These are phyloP conservation scores for Equus przewalskii DNA, from an alignment of 2,113 vertebrate genomes.

Conservation along the genomic window DNA sequence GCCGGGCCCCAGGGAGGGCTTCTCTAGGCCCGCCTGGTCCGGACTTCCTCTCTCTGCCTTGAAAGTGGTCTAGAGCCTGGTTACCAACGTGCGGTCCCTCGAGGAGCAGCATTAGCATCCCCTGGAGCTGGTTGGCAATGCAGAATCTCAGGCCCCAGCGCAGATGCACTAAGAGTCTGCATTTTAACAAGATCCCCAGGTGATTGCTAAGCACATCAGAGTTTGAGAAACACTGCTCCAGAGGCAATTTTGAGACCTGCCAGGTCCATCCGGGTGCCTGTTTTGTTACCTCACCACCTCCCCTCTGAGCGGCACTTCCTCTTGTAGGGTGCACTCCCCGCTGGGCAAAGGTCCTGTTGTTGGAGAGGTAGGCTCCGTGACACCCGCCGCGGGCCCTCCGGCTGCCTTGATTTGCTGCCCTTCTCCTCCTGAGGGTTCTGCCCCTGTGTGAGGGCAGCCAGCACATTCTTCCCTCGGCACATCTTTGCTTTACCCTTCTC, in stretches of 20 bases:
- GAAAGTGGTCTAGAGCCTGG: neutral
- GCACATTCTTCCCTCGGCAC: neutral
- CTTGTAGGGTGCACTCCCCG: neutral
- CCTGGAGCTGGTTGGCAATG: neutral
- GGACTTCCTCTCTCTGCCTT: neutral
- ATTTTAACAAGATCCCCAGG: neutral
- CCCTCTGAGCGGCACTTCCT: slow-evolving; percentile 22
- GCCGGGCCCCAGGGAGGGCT: neutral
- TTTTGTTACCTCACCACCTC: neutral
- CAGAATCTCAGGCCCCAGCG: neutral
- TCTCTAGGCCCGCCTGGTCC: neutral
- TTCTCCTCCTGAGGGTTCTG: neutral
- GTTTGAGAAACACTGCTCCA: neutral
- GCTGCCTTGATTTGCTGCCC: neutral
- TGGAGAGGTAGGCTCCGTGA: neutral
- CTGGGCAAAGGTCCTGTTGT: neutral
- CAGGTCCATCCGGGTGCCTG: neutral
- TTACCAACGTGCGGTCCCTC: neutral
- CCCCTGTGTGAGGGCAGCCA: neutral
- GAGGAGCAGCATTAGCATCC: neutral
- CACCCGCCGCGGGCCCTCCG: neutral
- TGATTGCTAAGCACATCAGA: neutral
- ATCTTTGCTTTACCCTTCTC: neutral
- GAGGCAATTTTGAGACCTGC: neutral
- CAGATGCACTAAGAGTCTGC: neutral